These are phyloP conservation scores for Hypothenemus hampei DNA, from an alignment of 1,140 invertebrate genomes.

Conservation along the genomic window DNA sequence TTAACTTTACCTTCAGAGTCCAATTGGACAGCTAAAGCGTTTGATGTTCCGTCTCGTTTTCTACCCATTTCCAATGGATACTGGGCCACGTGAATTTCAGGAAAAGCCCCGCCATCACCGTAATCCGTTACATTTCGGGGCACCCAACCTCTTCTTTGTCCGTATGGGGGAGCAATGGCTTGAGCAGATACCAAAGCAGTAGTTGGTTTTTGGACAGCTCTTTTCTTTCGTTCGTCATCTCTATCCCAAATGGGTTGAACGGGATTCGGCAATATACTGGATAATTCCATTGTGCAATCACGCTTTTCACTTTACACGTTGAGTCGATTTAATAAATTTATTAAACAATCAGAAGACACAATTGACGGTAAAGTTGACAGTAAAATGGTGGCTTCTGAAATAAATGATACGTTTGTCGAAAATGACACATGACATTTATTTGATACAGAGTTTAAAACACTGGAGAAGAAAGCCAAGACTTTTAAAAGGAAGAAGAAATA, in stretches of 20 bases:
- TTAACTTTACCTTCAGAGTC: constrained; percentile 94
- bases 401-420: not conserved
- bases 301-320: too few species aligned
- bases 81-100: constrained; percentile 96
- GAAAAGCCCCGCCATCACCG: constrained; percentile 96
- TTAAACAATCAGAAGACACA: not conserved
- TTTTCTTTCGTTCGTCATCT: constrained; percentile 73
- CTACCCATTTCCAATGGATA: constrained; percentile 88
- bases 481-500: too few species aligned
- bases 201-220: constrained; percentile 54
- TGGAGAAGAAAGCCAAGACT: not conserved
- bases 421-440: not conserved
- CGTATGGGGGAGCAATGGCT: constrained; percentile 91
- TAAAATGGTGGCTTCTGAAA: not conserved
- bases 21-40: constrained; percentile 89
- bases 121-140: constrained; percentile 80
- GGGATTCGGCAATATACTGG: constrained; percentile 75
- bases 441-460: not conserved
- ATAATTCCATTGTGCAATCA: constrained; percentile 30
- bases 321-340: too few species aligned
- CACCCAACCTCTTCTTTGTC: constrained; percentile 90
- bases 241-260: constrained; percentile 80
- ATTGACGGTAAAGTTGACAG: not conserved
- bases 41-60: constrained; percentile 71
- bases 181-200: constrained; percentile 75